phyloP scores from a whole-genome alignment of 2,113 vertebrate genomes.

The Melanostigma gelatinosum region DNA sequence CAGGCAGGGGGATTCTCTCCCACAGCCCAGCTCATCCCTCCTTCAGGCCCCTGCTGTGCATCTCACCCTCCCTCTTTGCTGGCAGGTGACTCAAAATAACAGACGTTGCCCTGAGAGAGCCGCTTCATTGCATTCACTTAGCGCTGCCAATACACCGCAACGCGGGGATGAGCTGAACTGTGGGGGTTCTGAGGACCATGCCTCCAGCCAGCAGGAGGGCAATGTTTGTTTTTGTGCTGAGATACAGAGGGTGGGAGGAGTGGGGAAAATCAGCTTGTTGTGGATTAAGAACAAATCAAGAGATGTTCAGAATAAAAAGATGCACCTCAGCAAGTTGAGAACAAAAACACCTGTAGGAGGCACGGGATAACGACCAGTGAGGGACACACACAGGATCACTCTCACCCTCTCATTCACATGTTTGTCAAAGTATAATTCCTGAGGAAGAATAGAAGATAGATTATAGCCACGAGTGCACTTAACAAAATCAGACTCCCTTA shows the following conservation, averaged over 20 bases:
- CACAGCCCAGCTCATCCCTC: conserved; percentile 60
- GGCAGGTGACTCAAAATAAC: conserved; percentile 78
- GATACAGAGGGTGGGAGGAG: conserved; percentile 25
- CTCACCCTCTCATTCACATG: conserved; percentile 43
- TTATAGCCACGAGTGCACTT: conserved; percentile 68
- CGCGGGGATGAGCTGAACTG: conserved; percentile 64
- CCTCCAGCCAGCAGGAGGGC: conserved; percentile 65
- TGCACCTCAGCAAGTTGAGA: conserved; percentile 42
- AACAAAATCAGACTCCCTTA: conserved; percentile 68
- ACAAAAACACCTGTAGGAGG: conserved; percentile 60
- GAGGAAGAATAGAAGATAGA: conserved; percentile 44
- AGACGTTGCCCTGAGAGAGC: conserved; percentile 75
- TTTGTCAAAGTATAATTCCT: conserved; percentile 54
- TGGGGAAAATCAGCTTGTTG: conserved; percentile 69
- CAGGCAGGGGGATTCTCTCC: conserved; percentile 67
- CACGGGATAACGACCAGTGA: conserved; percentile 13
- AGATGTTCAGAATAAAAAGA: conserved; percentile 59
- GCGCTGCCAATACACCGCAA: conserved; percentile 64
- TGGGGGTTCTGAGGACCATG: conserved; percentile 67
- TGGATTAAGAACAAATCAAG: conserved; percentile 71
- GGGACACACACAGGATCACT: conserved; percentile 36
- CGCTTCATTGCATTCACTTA: conserved; percentile 69
- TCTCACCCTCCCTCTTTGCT: conserved; percentile 66
- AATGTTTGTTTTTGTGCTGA: conserved; percentile 72
- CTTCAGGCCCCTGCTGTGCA: conserved; percentile 50